Percentiles rank a stretch among this genome's conserved stretches.
Evolutionary conservation across 2,888 invertebrate species (phyloP).

Genomic region (Barypeithes pellucidus): DNA sequence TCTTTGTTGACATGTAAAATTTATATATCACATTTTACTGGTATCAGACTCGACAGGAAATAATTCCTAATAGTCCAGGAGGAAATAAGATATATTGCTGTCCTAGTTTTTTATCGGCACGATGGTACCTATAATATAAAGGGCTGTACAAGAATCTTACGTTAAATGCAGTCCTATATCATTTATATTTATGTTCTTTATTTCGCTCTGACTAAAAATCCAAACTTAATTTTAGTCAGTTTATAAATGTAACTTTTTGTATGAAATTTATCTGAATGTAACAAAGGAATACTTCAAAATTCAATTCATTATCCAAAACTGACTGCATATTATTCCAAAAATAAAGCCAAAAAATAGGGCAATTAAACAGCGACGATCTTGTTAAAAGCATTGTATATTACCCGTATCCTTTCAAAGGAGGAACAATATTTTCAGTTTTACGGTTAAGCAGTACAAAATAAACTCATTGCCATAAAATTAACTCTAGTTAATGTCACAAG

Average conservation of each 20-base stretch:
- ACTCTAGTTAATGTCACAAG: conserved; percentile 24
- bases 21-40: too few relatives aligned
- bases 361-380: conserved; percentile 22
- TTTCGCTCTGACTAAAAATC: too few relatives aligned
- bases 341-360: background rate
- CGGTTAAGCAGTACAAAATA: conserved; percentile 15
- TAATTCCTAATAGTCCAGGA: too few relatives aligned
- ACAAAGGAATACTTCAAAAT: background rate
- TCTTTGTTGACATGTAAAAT: too few relatives aligned
- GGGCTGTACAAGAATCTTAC: too few relatives aligned
- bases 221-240: too few relatives aligned
- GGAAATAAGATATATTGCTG: too few relatives aligned
- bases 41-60: too few relatives aligned
- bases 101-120: too few relatives aligned
- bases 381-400: conserved; percentile 36
- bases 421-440: conserved; percentile 29
- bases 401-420: conserved; percentile 6
- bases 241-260: background rate
- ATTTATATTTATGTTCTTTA: too few relatives aligned
- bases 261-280: background rate
- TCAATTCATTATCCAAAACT: conserved; percentile 1
- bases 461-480: conserved; percentile 22
- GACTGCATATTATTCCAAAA: background rate
- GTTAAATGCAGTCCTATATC: too few relatives aligned
- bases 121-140: too few relatives aligned